Conservation (phyloP, 1,140 invertebrate species). For the Brachionus manjavacas region DNA sequence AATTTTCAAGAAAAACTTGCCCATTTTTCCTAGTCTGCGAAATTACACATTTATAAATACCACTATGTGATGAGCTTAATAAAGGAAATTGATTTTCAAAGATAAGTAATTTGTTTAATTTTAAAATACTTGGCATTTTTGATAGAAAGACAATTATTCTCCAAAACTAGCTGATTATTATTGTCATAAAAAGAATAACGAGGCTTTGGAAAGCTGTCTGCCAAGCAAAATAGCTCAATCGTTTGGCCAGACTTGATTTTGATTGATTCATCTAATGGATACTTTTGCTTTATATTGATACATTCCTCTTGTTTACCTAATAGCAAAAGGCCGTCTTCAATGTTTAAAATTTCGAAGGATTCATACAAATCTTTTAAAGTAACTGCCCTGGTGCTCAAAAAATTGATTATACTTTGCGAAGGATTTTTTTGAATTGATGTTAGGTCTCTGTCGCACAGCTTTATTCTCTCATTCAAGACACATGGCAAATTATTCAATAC, state of each 20-base stretch:
- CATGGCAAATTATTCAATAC: neutral
- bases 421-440: neutral
- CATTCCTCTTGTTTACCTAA: neutral
- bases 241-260: neutral
- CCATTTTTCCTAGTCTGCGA: neutral
- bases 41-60: slow-evolving; percentile 24
- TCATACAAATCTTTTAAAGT: slow-evolving; percentile 8
- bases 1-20: neutral
- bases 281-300: neutral
- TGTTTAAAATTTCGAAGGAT: neutral
- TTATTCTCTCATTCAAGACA: neutral
- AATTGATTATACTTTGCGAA: neutral
- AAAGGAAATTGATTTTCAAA: neutral
- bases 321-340: slow-evolving; percentile 6
- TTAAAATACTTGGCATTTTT: slow-evolving; percentile 9
- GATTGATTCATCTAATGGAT: neutral
- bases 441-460: neutral
- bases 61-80: neutral
- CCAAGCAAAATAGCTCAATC: neutral
- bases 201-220: slow-evolving; percentile 20
- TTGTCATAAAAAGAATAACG: neutral
- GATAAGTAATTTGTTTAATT: neutral
- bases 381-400: neutral
- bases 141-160: neutral
- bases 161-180: neutral